A percentile compares a stretch with the other conserved stretches of the same genome.
Evolutionary conservation across 2,888 invertebrate genomes (phyloP).

Genomic region (Molanna angustata): DNA sequence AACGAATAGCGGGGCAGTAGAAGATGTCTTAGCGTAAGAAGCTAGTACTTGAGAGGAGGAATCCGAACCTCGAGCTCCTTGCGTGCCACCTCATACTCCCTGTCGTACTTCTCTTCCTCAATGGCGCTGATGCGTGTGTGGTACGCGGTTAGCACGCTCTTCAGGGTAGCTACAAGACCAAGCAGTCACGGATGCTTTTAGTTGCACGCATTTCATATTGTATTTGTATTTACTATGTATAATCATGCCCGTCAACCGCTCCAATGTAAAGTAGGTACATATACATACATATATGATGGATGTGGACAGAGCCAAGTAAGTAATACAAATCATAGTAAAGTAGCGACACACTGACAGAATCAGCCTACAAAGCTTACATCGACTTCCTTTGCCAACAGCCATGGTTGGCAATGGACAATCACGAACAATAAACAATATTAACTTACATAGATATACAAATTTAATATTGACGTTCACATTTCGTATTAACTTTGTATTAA

Average conservation of each 20-base stretch:
- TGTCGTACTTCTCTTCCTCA: conserved; percentile 95
- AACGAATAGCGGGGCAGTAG: conserved; percentile 25
- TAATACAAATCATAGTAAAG: no score
- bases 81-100: conserved; percentile 94
- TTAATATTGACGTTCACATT: background rate
- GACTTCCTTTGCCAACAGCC: conserved; percentile 15
- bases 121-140: conserved; percentile 78
- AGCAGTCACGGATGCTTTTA: conserved; percentile 40
- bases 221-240: no score
- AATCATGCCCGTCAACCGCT: no score
- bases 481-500: background rate
- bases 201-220: conserved; percentile 5
- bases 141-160: conserved; percentile 72
- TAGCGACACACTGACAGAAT: no score
- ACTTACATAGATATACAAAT: no score
- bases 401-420: conserved; percentile 9
- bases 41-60: conserved; percentile 18
- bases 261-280: no score
- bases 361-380: conserved; percentile 12
- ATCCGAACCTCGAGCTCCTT: conserved; percentile 91
- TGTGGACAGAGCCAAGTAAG: background rate
- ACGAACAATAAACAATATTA: no score
- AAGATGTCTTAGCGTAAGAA: conserved; percentile 22
- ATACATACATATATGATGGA: no score
- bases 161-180: conserved; percentile 62